phyloP scores from a whole-genome alignment of 2,113 vertebrate species.

The Synodontis membranacea region DNA sequence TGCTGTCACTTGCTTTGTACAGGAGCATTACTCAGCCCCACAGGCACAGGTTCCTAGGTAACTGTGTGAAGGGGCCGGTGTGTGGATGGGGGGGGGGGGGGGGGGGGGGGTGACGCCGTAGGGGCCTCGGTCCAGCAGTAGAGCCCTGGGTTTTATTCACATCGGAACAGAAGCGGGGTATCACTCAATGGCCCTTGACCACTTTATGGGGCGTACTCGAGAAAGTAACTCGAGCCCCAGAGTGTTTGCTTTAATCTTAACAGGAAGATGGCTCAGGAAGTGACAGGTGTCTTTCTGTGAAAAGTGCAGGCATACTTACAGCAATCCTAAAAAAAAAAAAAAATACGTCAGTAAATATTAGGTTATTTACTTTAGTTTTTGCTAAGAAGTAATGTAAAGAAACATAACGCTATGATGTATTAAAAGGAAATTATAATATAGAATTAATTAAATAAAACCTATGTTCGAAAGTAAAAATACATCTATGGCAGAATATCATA shows the following conservation, averaged over 20 bases:
- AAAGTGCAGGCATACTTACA: too few relatives aligned
- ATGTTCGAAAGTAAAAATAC: background rate
- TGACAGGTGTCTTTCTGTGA: background rate
- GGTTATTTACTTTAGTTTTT: background rate
- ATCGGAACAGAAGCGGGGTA: conserved; percentile 80
- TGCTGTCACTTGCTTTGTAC: conserved; percentile 94
- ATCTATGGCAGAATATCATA: background rate
- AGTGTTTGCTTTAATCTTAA: background rate
- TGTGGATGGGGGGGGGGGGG: background rate
- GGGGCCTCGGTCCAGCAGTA: conserved; percentile 78
- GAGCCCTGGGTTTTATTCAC: conserved; percentile 80
- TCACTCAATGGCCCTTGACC: conserved; percentile 47
- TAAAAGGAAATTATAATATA: background rate
- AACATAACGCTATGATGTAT: background rate
- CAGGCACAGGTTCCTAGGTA: conserved; percentile 91
- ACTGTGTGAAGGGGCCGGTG: conserved; percentile 66
- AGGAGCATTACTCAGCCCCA: conserved; percentile 84
- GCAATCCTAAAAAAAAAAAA: background rate
- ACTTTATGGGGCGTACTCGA: background rate
- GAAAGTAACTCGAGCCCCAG: background rate
- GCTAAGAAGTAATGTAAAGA: background rate
- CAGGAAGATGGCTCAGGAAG: background rate
- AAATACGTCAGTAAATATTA: background rate
- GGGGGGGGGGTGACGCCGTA: conserved; percentile 55
- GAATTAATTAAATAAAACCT: background rate